Evolutionary conservation across 2,797 vertebrate genomes (phyloP), one percentile per base, ranked within the genome.

Genomic region (Pachyuromys duprasi): DNA sequence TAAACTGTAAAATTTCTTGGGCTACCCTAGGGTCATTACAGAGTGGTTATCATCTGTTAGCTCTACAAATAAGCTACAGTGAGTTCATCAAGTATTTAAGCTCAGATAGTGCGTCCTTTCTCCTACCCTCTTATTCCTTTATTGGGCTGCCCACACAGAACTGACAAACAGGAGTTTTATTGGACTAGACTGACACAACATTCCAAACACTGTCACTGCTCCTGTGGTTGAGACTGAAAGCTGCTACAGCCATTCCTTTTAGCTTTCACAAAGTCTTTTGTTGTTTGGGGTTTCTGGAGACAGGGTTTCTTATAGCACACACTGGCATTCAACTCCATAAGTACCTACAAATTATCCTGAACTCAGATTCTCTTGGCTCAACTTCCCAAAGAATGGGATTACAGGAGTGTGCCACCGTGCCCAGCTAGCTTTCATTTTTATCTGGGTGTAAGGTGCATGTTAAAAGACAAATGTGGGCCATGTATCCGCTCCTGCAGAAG

Each of bases 1-100:
- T 86, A 88, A 87, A 70, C 39, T 60, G 33, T 70, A 74, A n/a
- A 92, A 45, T 18, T 80, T 82, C 70, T 86, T 89, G 31, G 79
- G 24, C 88, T 86, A 80, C 65, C 49, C 63, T 74, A 36, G 87
- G 62, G 28, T 92, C 65, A 90, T 86, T 94, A 91, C 69, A 3
- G 88, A 82, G 31, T 78, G 96, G 60, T 95, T 93, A 57, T 55
- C 92, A 62, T 90, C 81, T 49, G 18, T 86, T 57, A 63, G 36
- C 28, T 95, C 81, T 86, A 39, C 28, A 93, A 67, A 81, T 88
- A 88, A 88, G 63, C 17, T 2, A 20, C 3, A 28, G 8, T 69
- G 82, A 72, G 76, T 60, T 55, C 81, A 69, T 45, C 42, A 4
- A 55, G 14, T 69, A 5, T 70, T 80, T 87, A 94, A 63, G 57